Base-by-base conservation (phyloP, 2,113 vertebrate genomes). In the Poicephalus gulielmi region DNA sequence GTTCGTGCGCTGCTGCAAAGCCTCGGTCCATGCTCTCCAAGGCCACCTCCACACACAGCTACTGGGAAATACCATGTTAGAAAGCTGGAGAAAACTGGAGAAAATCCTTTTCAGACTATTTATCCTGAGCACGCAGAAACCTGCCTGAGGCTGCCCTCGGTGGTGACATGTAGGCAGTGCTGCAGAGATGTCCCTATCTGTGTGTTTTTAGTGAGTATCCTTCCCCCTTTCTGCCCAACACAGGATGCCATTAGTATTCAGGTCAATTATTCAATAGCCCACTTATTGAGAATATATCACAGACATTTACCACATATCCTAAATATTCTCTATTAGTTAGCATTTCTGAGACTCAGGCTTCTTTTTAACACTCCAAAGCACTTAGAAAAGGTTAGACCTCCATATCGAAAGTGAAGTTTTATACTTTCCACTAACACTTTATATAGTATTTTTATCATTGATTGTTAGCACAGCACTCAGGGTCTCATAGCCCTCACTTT, bases 351-450 rank as follows among this genome's bases (percentile, higher is more conserved):
- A 73, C 63, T 91, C 84, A 19, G 46, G 24, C 22, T 94, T 46
- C 82, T 94, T 96, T 93, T 91, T 95, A 93, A 94, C 68, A 78
- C 37, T 57, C 19, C 64, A 90, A 53, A 87, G n/a, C 75, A 59
- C 75, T 53, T 70, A 59, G 28, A 35, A 94, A 89, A 86, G 11
- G 17, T 91, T 77, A 92, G 82, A 77, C 85, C 76, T 92, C 75
- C 78, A 7, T 53, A 80, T 75, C 19, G 7, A 89, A 95, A 95
- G 53, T 80, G 41, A 73, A 69, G 71, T 69, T 95, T 95, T 90
- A 80, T 68, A 70, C 53, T 70, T 92, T 47, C 80, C 81, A 71
- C 68, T 87, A 73, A 77, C 19, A 67, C 76, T 95, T 94, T 90
- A 90, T 83, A 6, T 22, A 74, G n/a, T 10, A 25, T 63, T 96